These are phyloP conservation scores for Hermetia illucens DNA, from an alignment of 1,140 invertebrate genomes.

Conservation along the genomic window DNA sequence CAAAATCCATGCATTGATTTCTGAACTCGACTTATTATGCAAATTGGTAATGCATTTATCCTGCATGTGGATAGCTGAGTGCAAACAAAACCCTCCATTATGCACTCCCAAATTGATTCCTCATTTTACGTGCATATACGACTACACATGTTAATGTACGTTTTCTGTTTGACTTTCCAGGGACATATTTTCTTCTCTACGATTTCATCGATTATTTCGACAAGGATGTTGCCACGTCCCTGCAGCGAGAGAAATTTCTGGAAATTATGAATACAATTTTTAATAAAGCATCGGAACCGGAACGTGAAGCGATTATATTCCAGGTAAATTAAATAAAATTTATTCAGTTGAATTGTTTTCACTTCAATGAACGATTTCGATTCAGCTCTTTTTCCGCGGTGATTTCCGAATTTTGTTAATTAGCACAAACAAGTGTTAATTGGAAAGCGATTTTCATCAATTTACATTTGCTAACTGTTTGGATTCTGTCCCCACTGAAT, in stretches of 20 bases:
- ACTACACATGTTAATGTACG: no score
- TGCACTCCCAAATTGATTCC: no score
- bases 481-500: no score
- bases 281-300: constrained; percentile 66
- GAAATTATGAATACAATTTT: constrained; percentile 79
- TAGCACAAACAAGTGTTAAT: no score
- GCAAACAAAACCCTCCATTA: background rate
- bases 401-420: no score
- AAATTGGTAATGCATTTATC: background rate
- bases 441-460: no score
- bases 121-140: no score
- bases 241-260: constrained; percentile 69
- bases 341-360: no score
- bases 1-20: background rate
- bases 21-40: background rate
- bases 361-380: no score
- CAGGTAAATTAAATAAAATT: constrained; percentile 51
- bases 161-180: constrained; percentile 40
- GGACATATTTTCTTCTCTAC: constrained; percentile 81
- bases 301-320: constrained; percentile 79
- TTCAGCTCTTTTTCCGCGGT: no score
- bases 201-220: constrained; percentile 83
- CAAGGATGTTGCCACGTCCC: constrained; percentile 63
- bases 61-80: background rate
- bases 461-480: no score